Evolutionary conservation across 2,797 vertebrate genomes (phyloP).

Genomic region (Smutsia gigantea): DNA sequence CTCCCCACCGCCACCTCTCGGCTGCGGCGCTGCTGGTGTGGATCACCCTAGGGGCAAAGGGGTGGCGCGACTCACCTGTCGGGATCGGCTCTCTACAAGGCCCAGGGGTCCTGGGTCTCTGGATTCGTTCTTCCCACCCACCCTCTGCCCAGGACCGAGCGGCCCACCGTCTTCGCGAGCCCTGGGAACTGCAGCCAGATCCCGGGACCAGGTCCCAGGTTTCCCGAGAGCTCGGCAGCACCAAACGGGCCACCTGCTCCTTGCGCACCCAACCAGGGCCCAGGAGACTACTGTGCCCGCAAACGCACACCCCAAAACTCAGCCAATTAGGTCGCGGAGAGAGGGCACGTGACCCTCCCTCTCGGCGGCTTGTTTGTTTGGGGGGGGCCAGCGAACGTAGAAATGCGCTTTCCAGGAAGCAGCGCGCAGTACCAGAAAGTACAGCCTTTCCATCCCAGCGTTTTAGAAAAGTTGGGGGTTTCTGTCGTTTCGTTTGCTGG

Average conservation of each 20-base stretch:
- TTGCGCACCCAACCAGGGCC: constrained; percentile 35
- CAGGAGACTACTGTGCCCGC: not conserved
- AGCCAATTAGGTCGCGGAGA: constrained; percentile 15
- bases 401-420: accelerated
- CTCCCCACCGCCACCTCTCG: not conserved
- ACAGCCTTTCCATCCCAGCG: not conserved
- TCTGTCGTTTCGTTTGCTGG: not conserved
- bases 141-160: accelerated
- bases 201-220: not conserved
- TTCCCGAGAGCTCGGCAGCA: accelerated
- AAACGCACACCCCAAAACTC: not conserved
- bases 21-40: accelerated
- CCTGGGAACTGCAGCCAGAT: accelerated
- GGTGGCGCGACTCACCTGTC: not conserved
- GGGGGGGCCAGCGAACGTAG: not conserved
- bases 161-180: accelerated
- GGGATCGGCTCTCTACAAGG: not conserved
- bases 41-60: not conserved
- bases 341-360: too few species aligned
- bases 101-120: too few species aligned
- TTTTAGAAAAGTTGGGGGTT: not conserved
- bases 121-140: not conserved
- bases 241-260: not conserved
- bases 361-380: too few species aligned
- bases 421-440: accelerated